phyloP scores from a whole-genome alignment of 2,797 vertebrate species.

The Clamator glandarius region DNA sequence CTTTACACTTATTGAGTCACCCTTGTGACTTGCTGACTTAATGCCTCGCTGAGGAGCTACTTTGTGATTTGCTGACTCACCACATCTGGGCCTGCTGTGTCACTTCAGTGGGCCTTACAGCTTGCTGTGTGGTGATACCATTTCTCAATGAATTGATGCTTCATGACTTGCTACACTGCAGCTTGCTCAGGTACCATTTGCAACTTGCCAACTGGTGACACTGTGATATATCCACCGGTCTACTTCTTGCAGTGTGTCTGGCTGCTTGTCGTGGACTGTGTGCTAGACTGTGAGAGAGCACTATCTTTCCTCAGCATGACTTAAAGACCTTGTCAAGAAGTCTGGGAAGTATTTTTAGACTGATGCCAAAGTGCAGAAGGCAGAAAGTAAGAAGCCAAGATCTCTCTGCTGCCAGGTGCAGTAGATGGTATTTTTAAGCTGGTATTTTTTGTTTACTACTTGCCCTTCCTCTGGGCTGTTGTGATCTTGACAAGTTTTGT shows the following conservation, averaged over 20 bases:
- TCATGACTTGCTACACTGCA: background rate
- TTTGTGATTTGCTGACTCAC: background rate
- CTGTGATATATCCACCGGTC: background rate
- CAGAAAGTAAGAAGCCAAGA: background rate
- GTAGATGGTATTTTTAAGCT: background rate
- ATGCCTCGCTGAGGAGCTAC: background rate
- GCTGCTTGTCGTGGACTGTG: background rate
- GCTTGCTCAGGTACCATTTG: background rate
- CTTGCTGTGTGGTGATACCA: background rate
- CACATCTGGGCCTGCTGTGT: background rate
- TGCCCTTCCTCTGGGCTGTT: background rate
- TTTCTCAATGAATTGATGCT: accelerated
- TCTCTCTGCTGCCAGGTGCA: background rate
- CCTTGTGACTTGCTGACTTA: background rate
- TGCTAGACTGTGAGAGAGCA: background rate
- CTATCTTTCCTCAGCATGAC: background rate
- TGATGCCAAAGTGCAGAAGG: background rate
- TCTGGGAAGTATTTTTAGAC: background rate
- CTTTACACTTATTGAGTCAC: background rate
- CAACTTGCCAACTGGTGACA: accelerated
- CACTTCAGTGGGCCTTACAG: accelerated
- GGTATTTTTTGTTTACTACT: background rate
- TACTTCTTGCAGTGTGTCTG: background rate
- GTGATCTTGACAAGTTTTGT: background rate
- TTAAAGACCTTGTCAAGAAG: background rate